These are phyloP conservation scores for Drosophila kikkawai DNA, from an alignment of 1,140 invertebrate genomes.

Conservation along the genomic window DNA sequence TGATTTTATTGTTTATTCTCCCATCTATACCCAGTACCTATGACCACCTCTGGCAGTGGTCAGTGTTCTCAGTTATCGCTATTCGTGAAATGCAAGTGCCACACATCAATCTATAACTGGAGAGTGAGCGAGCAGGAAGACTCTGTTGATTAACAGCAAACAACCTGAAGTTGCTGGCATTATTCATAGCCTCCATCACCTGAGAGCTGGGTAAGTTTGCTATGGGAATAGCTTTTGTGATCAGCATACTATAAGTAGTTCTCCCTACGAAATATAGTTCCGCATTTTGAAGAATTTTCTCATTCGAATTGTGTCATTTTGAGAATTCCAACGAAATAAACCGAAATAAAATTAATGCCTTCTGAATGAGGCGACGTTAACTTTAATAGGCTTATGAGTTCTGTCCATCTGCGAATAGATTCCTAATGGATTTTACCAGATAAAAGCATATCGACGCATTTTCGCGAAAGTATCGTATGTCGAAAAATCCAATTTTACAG, in stretches of 20 bases:
- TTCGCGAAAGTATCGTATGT: too few relatives aligned
- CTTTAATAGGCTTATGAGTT: conserved; percentile 7
- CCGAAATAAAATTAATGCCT: conserved; percentile 11
- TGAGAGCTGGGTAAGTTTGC: conserved; percentile 26
- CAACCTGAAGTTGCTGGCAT: conserved; percentile 19
- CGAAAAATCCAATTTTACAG: too few relatives aligned
- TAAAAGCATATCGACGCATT: too few relatives aligned
- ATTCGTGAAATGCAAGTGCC: conserved; percentile 20
- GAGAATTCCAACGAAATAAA: conserved; percentile 5
- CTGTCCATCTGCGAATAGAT: conserved; percentile 6
- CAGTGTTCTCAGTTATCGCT: conserved; percentile 16
- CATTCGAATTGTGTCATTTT: background rate
- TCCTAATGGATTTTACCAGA: background rate
- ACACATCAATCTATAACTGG: conserved; percentile 19
- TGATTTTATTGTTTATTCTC: conserved; percentile 26
- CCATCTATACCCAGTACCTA: conserved; percentile 5
- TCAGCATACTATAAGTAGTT: background rate
- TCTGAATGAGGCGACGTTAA: conserved; percentile 1
- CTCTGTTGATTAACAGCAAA: conserved; percentile 23
- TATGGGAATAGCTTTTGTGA: background rate
- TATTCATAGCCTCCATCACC: conserved; percentile 6
- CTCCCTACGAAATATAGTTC: background rate
- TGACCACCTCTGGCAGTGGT: background rate
- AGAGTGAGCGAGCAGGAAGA: conserved; percentile 21
- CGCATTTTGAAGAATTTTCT: background rate